Evolutionary conservation across 2,113 vertebrate species (phyloP).

Genomic region (Urocolius indicus): DNA sequence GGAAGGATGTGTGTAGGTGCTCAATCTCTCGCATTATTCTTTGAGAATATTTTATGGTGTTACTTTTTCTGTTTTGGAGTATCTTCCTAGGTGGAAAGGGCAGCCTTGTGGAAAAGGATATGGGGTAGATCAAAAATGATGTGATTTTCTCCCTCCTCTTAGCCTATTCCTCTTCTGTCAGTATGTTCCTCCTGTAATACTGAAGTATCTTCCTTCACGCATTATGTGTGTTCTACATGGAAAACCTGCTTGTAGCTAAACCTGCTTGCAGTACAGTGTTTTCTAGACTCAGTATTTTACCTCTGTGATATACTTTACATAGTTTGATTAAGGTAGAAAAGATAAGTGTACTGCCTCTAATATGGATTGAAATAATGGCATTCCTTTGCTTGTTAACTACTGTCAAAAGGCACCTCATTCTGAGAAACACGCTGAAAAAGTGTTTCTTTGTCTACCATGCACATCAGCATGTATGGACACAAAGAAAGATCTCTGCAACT

Average conservation of each 20-base stretch:
- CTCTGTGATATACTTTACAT: not conserved
- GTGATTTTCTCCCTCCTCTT: not conserved
- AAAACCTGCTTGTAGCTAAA: not conserved
- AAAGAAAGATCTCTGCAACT: not conserved
- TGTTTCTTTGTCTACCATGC: not conserved
- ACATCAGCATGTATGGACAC: not conserved
- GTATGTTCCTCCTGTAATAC: not conserved
- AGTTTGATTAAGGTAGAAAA: not conserved
- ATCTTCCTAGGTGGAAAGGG: not conserved
- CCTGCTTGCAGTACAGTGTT: not conserved
- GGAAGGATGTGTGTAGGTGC: not conserved
- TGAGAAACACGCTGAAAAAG: not conserved
- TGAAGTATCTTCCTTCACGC: not conserved
- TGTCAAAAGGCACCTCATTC: not conserved
- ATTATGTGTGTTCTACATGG: not conserved
- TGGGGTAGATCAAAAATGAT: not conserved
- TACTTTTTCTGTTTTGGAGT: not conserved
- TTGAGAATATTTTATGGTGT: not conserved
- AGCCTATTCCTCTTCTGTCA: not conserved
- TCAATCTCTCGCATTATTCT: not conserved
- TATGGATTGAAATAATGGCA: not conserved
- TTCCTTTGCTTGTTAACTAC: not conserved
- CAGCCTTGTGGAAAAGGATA: not conserved
- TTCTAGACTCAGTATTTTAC: not conserved
- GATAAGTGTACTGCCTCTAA: not conserved